A percentile compares a stretch with the other conserved stretches of the same genome.
These are phyloP conservation scores for Eueides isabella DNA, from an alignment of 1,140 invertebrate species.

Conservation along the genomic window DNA sequence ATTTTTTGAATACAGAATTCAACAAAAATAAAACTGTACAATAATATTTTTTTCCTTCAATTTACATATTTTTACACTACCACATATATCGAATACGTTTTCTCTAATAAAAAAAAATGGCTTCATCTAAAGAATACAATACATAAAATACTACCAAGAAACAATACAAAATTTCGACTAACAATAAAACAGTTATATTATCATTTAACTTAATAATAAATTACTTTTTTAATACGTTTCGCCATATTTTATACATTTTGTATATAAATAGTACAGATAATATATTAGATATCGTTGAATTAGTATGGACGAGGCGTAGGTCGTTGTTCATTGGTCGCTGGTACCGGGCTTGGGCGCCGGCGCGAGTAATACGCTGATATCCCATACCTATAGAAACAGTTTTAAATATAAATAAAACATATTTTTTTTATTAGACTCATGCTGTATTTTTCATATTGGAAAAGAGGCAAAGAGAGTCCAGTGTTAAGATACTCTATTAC, in stretches of 20 bases:
- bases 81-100: neutral
- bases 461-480: too few species aligned
- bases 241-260: constrained; percentile 12
- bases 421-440: too few species aligned
- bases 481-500: too few species aligned
- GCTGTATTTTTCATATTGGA: too few species aligned
- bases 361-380: constrained; percentile 85
- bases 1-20: neutral
- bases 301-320: constrained; percentile 28
- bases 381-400: constrained; percentile 82
- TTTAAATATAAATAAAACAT: too few species aligned
- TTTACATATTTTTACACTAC: neutral
- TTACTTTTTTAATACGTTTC: constrained; percentile 25
- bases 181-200: constrained; percentile 3
- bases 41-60: neutral
- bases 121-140: neutral
- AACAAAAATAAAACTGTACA: neutral
- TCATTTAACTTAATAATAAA: constrained; percentile 31
- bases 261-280: constrained; percentile 20
- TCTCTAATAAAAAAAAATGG: neutral
- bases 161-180: constrained; percentile 24
- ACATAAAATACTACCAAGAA: neutral
- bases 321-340: constrained; percentile 64
- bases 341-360: constrained; percentile 64
- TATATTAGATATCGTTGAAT: constrained; percentile 24